These are phyloP conservation scores for Gopherus evgoodei DNA, from an alignment of 2,113 vertebrate species.

Conservation along the genomic window DNA sequence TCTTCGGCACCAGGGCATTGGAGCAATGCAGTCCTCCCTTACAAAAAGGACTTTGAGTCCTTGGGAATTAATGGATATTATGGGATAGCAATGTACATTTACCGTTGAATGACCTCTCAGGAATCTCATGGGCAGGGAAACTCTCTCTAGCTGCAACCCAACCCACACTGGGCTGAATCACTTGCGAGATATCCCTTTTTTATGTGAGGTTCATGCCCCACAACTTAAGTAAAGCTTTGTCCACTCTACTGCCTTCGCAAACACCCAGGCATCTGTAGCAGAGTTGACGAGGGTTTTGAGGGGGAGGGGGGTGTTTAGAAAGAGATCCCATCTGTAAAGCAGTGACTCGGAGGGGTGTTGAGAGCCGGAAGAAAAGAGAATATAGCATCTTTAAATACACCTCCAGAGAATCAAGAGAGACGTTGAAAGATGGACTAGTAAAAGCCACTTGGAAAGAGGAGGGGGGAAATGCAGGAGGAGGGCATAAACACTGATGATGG, in stretches of 20 bases:
- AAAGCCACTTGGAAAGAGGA: conserved; percentile 79
- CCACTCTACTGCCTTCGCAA: accelerated
- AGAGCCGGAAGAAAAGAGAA: conserved; percentile 82
- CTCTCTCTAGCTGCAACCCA: neutral
- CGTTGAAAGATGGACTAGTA: conserved; percentile 80
- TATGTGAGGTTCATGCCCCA: neutral
- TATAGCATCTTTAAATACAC: conserved; percentile 81
- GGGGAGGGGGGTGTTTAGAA: conserved; percentile 25
- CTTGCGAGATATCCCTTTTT: neutral
- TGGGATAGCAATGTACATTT: neutral
- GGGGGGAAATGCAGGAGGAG: conserved; percentile 65
- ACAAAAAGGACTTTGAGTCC: accelerated
- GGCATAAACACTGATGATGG: conserved; percentile 78
- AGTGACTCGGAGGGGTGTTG: conserved; percentile 52
- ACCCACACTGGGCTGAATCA: accelerated
- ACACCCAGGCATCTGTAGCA: conserved; percentile 34
- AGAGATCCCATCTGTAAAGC: conserved; percentile 75
- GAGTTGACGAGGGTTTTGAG: neutral
- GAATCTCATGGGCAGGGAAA: neutral
- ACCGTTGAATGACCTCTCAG: neutral
- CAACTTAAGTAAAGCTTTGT: accelerated
- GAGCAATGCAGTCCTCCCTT: neutral
- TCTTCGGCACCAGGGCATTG: accelerated
- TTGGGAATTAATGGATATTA: neutral
- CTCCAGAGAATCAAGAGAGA: conserved; percentile 84